Evolutionary conservation across 92 coral and sea anemone genomes (phyloP), one percentile per base, ranked within the genome.

Genomic region (Bergia sp.): DNA sequence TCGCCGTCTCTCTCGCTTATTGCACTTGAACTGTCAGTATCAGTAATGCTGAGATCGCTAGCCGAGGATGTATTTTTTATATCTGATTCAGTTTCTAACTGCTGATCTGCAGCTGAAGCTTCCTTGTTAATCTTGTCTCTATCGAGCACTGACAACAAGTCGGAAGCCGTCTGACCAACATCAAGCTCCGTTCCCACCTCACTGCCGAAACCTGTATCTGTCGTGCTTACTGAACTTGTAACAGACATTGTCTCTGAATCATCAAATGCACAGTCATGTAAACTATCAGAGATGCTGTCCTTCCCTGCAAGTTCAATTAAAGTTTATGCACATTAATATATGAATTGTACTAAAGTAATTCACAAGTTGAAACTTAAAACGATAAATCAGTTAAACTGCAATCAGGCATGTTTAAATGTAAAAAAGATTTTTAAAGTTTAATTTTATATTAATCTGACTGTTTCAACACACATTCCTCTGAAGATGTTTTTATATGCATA

Each of bases 131-230:
- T 84, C 67, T 84, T 84, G 43, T 84, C 87, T 84, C 87, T 84
- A 38, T 84, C 87, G 23, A 84, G 87, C 29, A 75, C 72, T 15
- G 87, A 84, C 42, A 84, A 15, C 78, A 84, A 44, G 69, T 84
- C 87, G 29, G 77, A 65, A 5, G 79, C 87, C 36, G 66, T 84
- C 64, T 84, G 87, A 55, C 79, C 75, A 29, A 84, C 85, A 38
- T 91, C 93, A 41, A 95, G 79, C 36, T 94, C 96, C 69, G 91
- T 83, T 12, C 91, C 91, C 5, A 90, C 89, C 79, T 93, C 96
- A 76, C 94, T 94, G 36, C 88, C 91, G 23, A 95, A 67, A 12
- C 95, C 97, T 15, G 97, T 93, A 77, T 95, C 98, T 57, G 90
- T 66, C 2, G 95, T 91, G 88, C 92, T 87, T 8, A 86, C 85